Base-by-base conservation (phyloP, 2,113 vertebrate species). In the Psilopsiagon aymara region DNA sequence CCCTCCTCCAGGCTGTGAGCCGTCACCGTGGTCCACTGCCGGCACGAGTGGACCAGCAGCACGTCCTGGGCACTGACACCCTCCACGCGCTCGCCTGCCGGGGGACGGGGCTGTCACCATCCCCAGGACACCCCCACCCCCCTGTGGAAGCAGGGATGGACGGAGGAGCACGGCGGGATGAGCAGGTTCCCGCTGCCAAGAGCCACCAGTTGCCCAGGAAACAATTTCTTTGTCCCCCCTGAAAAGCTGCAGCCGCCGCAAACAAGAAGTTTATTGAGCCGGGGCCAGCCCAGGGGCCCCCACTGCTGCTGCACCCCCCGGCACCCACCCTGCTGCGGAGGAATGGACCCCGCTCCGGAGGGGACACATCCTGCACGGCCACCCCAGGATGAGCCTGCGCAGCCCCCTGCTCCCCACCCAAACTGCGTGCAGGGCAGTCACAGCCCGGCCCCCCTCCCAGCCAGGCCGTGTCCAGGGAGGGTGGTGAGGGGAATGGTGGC, bases 11-110 rank as follows among this genome's bases (percentile, higher is more conserved):
- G 98, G 88, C 99, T 99, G 97, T 99, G 99, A 7, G 99, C 99
- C 0, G 99, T 99, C 98, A 99, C 99, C 4, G 99, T 99, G 10
- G 99, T 99, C 99, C 99, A 99, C 98, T 99, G 99, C 37, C 99
- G 98, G 95, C 99, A 99, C 60, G 99, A 99, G 96, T 99, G 99
- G 44, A 99, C 96, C 80, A 99, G 98, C 49, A 99, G 98, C 89
- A 99, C 98, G 75, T 99, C 99, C 85, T 99, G 98, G 86, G 99
- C 99, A 0, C 98, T 98, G 95, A 99, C 97, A 13, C 99, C 99
- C 96, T 99, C 99, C 43, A 99, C 98, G 59, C 98, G 98, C 90
- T 99, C 99, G 69, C 99, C 99, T 99, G 97, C 9, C 19, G 47
- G 62, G 70, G 47, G 25, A 78, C 41, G 12, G 73, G 10, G 51